Evolutionary conservation across 2,888 invertebrate genomes (phyloP).

Genomic region (Hedychridium roseum): DNA sequence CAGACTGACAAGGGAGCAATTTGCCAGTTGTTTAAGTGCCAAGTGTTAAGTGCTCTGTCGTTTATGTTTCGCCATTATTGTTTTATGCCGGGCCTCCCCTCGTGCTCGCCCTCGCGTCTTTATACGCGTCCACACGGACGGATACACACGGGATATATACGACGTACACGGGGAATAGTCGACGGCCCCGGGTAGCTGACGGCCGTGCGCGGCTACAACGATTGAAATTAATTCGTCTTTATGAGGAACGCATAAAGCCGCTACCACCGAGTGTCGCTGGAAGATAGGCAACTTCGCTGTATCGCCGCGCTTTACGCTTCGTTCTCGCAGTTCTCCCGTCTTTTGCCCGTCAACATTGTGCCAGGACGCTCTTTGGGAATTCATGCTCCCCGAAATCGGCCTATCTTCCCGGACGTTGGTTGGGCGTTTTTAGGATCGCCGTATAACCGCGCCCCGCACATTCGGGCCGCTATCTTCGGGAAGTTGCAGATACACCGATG

Average conservation of each 20-base stretch:
- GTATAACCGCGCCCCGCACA: constrained; percentile 18
- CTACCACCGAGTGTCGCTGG: constrained; percentile 37
- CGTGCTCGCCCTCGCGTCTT: constrained; percentile 24
- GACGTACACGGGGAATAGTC: constrained; percentile 28
- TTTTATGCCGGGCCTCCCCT: constrained; percentile 59
- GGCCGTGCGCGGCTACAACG: constrained; percentile 49
- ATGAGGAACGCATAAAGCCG: constrained; percentile 51
- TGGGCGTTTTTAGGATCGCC: too few relatives aligned
- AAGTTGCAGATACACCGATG: too few relatives aligned
- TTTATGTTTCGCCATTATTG: constrained; percentile 64
- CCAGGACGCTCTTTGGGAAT: constrained; percentile 29
- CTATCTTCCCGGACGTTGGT: too few relatives aligned
- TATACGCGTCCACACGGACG: constrained; percentile 11
- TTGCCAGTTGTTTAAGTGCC: constrained; percentile 65
- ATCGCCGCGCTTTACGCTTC: constrained; percentile 23
- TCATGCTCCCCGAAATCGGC: too few relatives aligned
- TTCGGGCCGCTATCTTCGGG: not conserved
- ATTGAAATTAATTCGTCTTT: constrained; percentile 63
- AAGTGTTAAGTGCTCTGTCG: constrained; percentile 64
- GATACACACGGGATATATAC: constrained; percentile 16
- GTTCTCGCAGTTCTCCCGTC: too few relatives aligned
- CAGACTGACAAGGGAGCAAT: constrained; percentile 62
- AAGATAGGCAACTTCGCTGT: constrained; percentile 49
- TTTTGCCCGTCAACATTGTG: constrained; percentile 13
- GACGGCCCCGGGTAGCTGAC: too few relatives aligned